Evolutionary conservation across 2,888 invertebrate genomes (phyloP).

Genomic region (Ophioninae sp.): DNA sequence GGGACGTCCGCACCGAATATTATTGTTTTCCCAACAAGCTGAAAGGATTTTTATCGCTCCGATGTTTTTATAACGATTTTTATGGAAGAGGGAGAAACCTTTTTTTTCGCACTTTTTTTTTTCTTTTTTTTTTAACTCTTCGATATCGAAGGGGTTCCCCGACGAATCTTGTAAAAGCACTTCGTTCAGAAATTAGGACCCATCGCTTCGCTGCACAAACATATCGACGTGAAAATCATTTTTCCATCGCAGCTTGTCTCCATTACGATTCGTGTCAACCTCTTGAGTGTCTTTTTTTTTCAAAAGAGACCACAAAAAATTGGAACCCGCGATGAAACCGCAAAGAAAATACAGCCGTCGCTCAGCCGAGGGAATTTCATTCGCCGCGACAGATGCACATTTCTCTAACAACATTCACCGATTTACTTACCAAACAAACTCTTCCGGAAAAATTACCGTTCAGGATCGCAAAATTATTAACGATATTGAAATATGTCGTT

Average conservation of each 20-base stretch:
- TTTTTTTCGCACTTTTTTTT: not conserved
- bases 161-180: constrained; percentile 41
- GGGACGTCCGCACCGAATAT: constrained; percentile 32
- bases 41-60: constrained; percentile 6
- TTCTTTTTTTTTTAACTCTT: not conserved
- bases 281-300: constrained; percentile 29
- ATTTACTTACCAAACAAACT: not conserved
- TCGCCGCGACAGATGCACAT: constrained; percentile 4
- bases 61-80: not conserved
- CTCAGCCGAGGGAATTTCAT: constrained; percentile 1
- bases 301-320: constrained; percentile 22
- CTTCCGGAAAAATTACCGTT: too few relatives aligned
- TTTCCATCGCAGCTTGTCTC: not conserved
- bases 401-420: not conserved
- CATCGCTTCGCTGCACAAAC: constrained; percentile 56
- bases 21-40: constrained; percentile 54
- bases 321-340: constrained; percentile 17
- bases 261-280: constrained; percentile 19
- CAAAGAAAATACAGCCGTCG: constrained; percentile 57
- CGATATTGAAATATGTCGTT: not conserved
- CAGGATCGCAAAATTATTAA: not conserved
- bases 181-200: constrained; percentile 48
- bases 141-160: constrained; percentile 6
- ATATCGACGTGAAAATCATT: constrained; percentile 38
- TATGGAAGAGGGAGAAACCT: not conserved